Evolutionary conservation across 2,113 vertebrate genomes (phyloP), one percentile per base, ranked within the genome.

Genomic region (Ardeotis arabs): DNA sequence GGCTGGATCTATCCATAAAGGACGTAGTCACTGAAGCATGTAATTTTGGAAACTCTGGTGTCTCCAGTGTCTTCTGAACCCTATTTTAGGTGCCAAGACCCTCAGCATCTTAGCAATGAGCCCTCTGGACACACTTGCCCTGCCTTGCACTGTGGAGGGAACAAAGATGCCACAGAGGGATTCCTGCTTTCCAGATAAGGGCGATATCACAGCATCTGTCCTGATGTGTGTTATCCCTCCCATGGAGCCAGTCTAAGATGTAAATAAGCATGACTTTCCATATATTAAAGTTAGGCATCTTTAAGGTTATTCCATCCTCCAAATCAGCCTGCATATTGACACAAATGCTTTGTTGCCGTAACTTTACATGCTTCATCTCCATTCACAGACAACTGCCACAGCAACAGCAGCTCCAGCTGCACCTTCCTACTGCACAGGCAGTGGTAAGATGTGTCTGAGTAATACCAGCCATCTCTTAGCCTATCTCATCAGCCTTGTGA

Each of bases 101-200:
- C 44, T 70, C 59, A 55, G 7, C 14, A 31, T 4, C 39, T 56
- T 39, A 62, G 55, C 2, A 79, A 18, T 1, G 2, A 87, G 18
- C 11, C 21, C 41, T 58, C 58, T 73, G 53, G 14, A 56, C 2
- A 1, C 3, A 2, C 4, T 29, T 63, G 21, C 12, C n/a, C 35
- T 37, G n/a, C 7, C 37, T 52, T 70, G 58, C 16, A 53, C 19
- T 0, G 0, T 14, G 35, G 6, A 37, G n/a, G 56, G 27, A 76
- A 1, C 14, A 70, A 67, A n/a, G 33, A 45, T 50, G 14, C 12
- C 17, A 6, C n/a, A 64, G 52, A 75, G 17, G 25, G 56, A 41
- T 44, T 81, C 17, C 73, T 75, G 41, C 33, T 68, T 85, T 66
- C 62, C 80, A 39, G 33, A 39, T 60, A 33, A 49, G 20, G 53